Evolutionary conservation across 2,888 invertebrate species (phyloP).

Genomic region (Rapana venosa): DNA sequence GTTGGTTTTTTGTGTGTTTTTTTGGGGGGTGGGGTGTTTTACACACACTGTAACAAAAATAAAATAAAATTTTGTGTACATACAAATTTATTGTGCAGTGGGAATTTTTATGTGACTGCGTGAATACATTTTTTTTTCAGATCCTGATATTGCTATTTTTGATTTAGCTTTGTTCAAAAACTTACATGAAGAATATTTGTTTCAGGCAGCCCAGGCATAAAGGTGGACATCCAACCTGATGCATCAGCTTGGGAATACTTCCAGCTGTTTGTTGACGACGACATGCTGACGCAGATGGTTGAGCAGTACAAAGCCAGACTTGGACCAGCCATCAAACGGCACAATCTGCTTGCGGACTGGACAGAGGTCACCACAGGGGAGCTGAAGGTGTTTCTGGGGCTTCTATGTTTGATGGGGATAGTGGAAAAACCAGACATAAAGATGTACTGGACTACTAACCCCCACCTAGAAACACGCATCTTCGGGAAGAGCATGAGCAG

Average conservation of each 20-base stretch:
- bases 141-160: no score
- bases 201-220: conserved; percentile 11
- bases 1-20: background rate
- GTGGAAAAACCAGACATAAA: conserved; percentile 6
- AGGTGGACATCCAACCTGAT: background rate
- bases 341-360: background rate
- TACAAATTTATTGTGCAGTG: background rate
- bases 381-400: background rate
- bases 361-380: background rate
- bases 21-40: background rate
- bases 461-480: background rate
- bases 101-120: background rate
- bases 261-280: background rate
- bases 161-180: no score
- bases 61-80: background rate
- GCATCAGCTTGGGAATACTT: conserved; percentile 13
- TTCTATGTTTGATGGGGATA: background rate
- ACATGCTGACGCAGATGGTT: background rate
- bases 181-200: background rate
- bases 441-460: conserved; percentile 7
- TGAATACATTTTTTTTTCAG: no score
- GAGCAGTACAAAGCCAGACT: background rate
- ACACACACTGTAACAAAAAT: no score
- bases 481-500: conserved; percentile 1
- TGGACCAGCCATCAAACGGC: conserved; percentile 2